Base-by-base conservation (phyloP, 2,888 invertebrate genomes). In the Meta bourneti region DNA sequence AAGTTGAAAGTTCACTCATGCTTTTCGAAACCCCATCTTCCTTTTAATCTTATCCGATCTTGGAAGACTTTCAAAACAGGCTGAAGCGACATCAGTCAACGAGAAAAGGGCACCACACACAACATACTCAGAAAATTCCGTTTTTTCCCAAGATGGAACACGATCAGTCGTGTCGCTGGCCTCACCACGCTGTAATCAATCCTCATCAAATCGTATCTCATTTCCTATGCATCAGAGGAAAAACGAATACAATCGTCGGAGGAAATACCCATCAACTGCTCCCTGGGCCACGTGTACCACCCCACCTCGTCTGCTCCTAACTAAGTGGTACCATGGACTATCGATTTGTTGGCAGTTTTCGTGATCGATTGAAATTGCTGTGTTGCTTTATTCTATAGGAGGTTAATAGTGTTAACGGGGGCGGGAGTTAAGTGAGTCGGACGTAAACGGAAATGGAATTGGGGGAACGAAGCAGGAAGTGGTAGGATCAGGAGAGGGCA, bases 401-500 rank as follows among this genome's bases (percentile, higher is more conserved):
- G 71, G 84, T 84, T 84, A 84, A 75, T 75, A 84, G 84, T 71
- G 84, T 75, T 84, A 84, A 84, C 83, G 83, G 49, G 83, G 77
- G 19, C 20, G 49, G 52, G 74, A 75, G 75, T 84, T 84, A 84
- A 84, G 84, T 84, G 84, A 75, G 54, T 84, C 54, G 52, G 75
- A 84, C 84, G 61, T 74, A 54, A 61, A 75, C 84, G 84, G 74
- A 84, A 84, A 84, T 84, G 74, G 75, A 54, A 84, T 48, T 34
- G 51, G 51, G 71, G 71, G 11, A 52, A 19, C 72, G 52, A 72
- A 82, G 19, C 51, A n/a, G 72, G 61, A 75, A 79, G 74, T 52
- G 83, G 83, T n/a, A 8, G 13, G 48, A 19, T 48, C 61, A n/a
- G 81, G 34, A 49, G 51, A 52, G 52, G 6, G 16, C 34, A 34